Percentiles rank a stretch among this genome's conserved stretches.
Conservation (phyloP, 2,888 invertebrate species). For the Scelioninae gen. 2 region DNA sequence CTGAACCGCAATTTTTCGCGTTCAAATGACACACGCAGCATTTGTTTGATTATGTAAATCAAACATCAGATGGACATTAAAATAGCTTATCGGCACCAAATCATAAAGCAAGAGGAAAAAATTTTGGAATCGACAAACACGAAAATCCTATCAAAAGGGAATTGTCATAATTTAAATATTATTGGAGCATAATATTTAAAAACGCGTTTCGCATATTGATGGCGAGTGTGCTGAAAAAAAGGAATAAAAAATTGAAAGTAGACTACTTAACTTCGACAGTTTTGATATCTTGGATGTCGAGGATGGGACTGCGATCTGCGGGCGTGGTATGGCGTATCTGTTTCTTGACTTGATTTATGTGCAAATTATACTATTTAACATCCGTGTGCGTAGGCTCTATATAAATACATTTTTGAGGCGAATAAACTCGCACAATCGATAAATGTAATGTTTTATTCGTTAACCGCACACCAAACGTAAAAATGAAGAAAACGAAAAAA, state of each 20-base stretch:
- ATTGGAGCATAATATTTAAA: background rate
- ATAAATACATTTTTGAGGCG: conserved; percentile 18
- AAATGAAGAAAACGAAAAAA: too few relatives aligned
- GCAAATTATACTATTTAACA: conserved; percentile 21
- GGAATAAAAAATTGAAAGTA: conserved; percentile 26
- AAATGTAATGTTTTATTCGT: background rate
- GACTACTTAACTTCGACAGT: conserved; percentile 35
- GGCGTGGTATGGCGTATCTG: conserved; percentile 30
- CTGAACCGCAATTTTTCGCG: background rate
- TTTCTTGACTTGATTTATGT: conserved; percentile 26
- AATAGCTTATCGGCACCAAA: background rate
- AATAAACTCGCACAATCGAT: conserved; percentile 5
- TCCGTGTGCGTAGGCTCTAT: conserved; percentile 24
- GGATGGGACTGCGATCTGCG: conserved; percentile 20
- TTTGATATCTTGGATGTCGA: conserved; percentile 14
- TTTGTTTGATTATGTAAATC: background rate
- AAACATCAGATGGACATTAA: background rate
- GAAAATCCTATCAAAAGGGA: background rate
- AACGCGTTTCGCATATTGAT: background rate
- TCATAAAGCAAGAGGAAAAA: background rate
- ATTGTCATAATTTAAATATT: background rate
- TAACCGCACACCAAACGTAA: background rate
- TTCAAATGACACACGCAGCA: background rate
- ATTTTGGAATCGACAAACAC: background rate
- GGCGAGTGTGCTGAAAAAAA: background rate